phyloP scores from a whole-genome alignment of 2,797 vertebrate species.

The Distichodus sexfasciatus region DNA sequence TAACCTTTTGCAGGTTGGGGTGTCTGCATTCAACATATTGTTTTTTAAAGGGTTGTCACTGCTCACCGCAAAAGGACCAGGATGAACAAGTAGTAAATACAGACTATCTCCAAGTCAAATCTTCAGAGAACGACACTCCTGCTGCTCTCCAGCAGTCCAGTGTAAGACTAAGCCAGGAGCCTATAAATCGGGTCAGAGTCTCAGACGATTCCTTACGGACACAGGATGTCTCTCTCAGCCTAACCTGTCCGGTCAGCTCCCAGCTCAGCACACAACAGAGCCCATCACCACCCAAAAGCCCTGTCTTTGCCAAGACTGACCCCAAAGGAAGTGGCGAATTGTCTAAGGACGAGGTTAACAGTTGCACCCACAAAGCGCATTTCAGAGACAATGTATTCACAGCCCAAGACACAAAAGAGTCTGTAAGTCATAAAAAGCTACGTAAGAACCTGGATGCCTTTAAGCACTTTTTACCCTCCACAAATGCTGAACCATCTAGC shows the following conservation, averaged over 20 bases:
- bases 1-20: no score
- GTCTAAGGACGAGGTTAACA: not conserved
- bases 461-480: constrained; percentile 13
- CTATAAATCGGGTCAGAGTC: constrained; percentile 71
- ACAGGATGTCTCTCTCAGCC: constrained; percentile 38
- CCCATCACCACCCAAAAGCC: constrained; percentile 49
- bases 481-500: not conserved
- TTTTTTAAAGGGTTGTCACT: constrained; percentile 11
- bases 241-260: not conserved
- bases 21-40: not conserved
- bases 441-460: not conserved
- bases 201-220: constrained; percentile 60
- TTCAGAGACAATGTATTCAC: not conserved
- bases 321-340: not conserved
- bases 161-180: constrained; percentile 72
- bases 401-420: not conserved
- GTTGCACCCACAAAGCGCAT: not conserved
- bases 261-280: constrained; percentile 28
- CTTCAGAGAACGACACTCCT: constrained; percentile 31
- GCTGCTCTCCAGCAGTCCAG: constrained; percentile 38
- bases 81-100: constrained; percentile 50
- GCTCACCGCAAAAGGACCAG: constrained; percentile 1
- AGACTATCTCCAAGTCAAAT: constrained; percentile 52
- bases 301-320: constrained; percentile 12
- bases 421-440: constrained; percentile 15